Conservation (phyloP, 2,113 vertebrate genomes). For the Felis chaus region DNA sequence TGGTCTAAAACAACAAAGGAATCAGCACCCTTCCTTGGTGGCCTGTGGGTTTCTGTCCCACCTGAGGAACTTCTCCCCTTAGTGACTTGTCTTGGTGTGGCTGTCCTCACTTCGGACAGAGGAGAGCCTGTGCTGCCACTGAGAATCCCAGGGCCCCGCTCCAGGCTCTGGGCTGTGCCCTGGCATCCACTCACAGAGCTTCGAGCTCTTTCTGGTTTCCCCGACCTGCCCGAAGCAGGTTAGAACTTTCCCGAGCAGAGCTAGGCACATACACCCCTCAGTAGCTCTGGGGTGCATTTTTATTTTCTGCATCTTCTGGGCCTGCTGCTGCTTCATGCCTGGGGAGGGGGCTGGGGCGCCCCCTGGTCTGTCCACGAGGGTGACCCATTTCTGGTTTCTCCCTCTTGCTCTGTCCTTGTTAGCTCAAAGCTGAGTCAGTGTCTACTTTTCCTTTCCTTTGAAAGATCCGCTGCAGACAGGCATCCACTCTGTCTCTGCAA, state of each 20-base stretch:
- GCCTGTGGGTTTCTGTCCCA: not conserved
- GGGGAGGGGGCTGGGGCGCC: not conserved
- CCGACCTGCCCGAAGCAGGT: not conserved
- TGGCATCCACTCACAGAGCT: not conserved
- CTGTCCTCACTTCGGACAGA: not conserved
- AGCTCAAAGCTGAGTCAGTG: not conserved
- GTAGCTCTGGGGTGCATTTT: not conserved
- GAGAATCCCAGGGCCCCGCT: not conserved
- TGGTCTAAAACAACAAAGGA: too few relatives aligned
- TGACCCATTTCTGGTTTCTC: not conserved
- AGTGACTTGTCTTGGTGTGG: rapidly evolving
- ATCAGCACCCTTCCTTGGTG: rapidly evolving
- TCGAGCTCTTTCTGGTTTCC: not conserved
- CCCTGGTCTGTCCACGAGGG: not conserved
- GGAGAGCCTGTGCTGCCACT: not conserved
- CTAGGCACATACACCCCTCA: rapidly evolving
- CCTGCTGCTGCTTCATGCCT: not conserved
- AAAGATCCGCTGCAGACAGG: rapidly evolving
- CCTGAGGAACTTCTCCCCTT: not conserved
- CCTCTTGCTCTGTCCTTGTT: too few relatives aligned
- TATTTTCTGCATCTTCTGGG: not conserved
- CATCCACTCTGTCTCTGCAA: not conserved
- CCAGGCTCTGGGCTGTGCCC: rapidly evolving
- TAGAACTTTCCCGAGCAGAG: not conserved
- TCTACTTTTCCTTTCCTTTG: not conserved